Conservation (phyloP, 2,888 invertebrate species). For the Brachyopa scutellaris region DNA sequence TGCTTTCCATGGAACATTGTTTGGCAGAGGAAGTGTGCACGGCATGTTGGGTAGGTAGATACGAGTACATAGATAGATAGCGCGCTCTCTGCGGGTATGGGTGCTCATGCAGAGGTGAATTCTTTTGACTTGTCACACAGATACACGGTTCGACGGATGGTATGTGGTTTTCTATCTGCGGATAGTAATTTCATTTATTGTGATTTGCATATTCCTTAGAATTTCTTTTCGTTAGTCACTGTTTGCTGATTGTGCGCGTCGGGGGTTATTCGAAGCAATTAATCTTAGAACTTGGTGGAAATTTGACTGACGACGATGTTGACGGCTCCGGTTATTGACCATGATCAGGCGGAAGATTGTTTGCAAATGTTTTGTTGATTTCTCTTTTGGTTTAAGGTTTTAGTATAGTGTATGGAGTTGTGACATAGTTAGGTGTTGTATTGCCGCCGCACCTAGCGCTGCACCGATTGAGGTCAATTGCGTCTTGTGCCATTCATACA, state of each 20-base stretch:
- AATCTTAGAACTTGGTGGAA: slow-evolving; percentile 50
- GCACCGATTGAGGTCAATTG: slow-evolving; percentile 66
- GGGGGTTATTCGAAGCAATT: slow-evolving; percentile 53
- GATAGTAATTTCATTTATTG: slow-evolving; percentile 31
- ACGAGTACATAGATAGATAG: slow-evolving; percentile 37
- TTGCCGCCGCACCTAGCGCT: no score
- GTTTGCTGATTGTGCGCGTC: slow-evolving; percentile 20
- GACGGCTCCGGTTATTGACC: slow-evolving; percentile 31
- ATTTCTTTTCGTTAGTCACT: slow-evolving; percentile 31
- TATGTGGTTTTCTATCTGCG: slow-evolving; percentile 17
- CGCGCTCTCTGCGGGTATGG: slow-evolving; percentile 18
- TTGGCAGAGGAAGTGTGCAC: not conserved
- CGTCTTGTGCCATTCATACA: slow-evolving; percentile 71
- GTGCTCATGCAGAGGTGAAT: slow-evolving; percentile 45
- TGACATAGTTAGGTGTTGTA: slow-evolving; percentile 12
- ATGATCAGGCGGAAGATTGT: slow-evolving; percentile 26
- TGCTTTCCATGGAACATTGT: slow-evolving; percentile 35
- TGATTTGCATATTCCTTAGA: slow-evolving; percentile 55
- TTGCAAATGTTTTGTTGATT: slow-evolving; percentile 15
- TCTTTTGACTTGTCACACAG: slow-evolving; percentile 65
- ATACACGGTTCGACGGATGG: slow-evolving; percentile 19
- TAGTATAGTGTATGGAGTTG: slow-evolving; percentile 16
- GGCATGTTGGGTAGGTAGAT: not conserved
- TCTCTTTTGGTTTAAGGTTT: not conserved
- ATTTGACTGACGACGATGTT: slow-evolving; percentile 48